Percentiles rank a stretch among this genome's conserved stretches.
Evolutionary conservation across 2,888 invertebrate species (phyloP).

Genomic region (Gonocerus acuteangulatus): DNA sequence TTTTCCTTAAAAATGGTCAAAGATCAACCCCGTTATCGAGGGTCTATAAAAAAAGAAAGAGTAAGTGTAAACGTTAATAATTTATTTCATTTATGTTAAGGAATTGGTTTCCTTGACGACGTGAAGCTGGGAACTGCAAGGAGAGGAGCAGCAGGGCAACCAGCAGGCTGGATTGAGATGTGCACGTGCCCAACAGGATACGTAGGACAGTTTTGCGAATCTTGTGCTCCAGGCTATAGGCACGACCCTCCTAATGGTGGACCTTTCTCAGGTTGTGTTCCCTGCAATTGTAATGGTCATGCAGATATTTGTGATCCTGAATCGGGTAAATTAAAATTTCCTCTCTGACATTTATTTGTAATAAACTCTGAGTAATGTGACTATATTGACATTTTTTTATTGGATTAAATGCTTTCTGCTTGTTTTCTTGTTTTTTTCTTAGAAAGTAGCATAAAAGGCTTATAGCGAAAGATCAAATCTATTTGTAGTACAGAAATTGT

Average conservation of each 20-base stretch:
- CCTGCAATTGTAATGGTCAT: constrained; percentile 94
- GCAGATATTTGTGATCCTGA: constrained; percentile 93
- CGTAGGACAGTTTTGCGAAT: constrained; percentile 93
- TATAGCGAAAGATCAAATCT: too few relatives aligned
- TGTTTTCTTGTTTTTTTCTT: too few relatives aligned
- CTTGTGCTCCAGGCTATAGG: constrained; percentile 89
- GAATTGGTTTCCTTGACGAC: constrained; percentile 79
- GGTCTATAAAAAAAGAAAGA: too few relatives aligned
- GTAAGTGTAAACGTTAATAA: too few relatives aligned
- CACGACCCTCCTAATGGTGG: constrained; percentile 88
- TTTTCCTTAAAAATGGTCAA: too few relatives aligned
- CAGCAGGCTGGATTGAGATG: constrained; percentile 89
- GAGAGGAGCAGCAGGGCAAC: constrained; percentile 65
- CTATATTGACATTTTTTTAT: too few relatives aligned
- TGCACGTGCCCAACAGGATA: constrained; percentile 83
- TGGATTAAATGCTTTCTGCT: too few relatives aligned
- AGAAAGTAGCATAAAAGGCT: too few relatives aligned
- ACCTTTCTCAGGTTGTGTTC: constrained; percentile 86
- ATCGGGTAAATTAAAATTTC: constrained; percentile 60
- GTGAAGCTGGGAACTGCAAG: constrained; percentile 83
- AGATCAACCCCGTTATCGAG: too few relatives aligned
- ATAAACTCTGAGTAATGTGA: too few relatives aligned
- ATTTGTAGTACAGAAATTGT: too few relatives aligned
- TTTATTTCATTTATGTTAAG: constrained; percentile 41
- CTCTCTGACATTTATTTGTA: not conserved